Evolutionary conservation across 2,888 invertebrate genomes (phyloP).

Genomic region (Anoncus sp.): DNA sequence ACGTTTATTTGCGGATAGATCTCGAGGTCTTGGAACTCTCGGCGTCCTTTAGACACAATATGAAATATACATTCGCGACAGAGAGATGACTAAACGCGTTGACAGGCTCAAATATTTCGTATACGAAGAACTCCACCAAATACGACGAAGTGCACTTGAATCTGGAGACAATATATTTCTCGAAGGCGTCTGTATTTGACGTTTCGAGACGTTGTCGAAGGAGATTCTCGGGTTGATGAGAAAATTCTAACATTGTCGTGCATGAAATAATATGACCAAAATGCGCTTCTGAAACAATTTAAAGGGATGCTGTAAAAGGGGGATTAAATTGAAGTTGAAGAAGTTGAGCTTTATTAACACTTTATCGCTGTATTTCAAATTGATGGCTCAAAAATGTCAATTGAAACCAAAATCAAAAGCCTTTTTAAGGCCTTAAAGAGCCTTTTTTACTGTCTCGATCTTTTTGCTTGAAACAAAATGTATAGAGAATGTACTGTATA

Average conservation of each 20-base stretch:
- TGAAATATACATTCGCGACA: conserved; percentile 6
- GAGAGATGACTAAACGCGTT: conserved; percentile 10
- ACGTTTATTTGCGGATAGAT: conserved; percentile 5
- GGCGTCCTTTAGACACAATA: background rate
- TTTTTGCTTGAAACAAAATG: too few species aligned
- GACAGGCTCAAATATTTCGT: conserved; percentile 12
- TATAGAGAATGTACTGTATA: too few species aligned
- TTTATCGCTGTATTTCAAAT: background rate
- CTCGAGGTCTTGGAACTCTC: conserved; percentile 13
- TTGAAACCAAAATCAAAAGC: background rate
- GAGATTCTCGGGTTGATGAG: background rate
- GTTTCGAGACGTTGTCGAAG: conserved; percentile 5
- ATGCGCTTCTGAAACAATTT: conserved; percentile 3
- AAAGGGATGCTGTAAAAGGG: background rate
- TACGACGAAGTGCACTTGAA: background rate
- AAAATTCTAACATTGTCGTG: background rate
- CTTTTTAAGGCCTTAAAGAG: too few species aligned
- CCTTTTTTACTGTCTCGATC: too few species aligned
- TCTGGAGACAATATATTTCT: conserved; percentile 19
- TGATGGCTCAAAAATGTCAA: background rate
- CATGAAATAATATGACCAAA: conserved; percentile 15
- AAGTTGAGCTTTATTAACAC: background rate
- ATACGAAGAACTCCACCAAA: background rate
- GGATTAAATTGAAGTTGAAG: background rate
- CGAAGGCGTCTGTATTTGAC: conserved; percentile 18